Base-by-base conservation (phyloP, 1,140 invertebrate species). In the Asbolus verrucosus region DNA sequence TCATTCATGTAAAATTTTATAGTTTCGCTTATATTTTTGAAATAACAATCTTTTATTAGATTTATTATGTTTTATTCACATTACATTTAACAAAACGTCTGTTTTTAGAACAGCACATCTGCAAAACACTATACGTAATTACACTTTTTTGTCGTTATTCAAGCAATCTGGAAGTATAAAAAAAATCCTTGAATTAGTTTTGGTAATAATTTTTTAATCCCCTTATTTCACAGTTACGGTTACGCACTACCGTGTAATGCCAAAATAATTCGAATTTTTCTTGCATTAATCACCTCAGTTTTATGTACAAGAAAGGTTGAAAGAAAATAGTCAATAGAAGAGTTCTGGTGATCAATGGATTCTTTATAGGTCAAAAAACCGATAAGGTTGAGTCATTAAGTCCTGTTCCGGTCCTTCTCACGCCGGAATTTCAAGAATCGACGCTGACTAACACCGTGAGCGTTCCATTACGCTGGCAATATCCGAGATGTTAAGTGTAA, bases 321-420 rank as follows among this genome's bases (percentile, higher is more conserved):
- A 27, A 3, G 15, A 43, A 43, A 43, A 14, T 16, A 14, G 15
- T 16, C 14, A 1, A 11, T 38, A 27, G 5, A 36, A 36, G 6
- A n/a, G n/a, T n/a, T n/a, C n/a, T n/a, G n/a, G n/a, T 14, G 46
- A 54, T 54, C 46, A 54, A 54, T 54, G 19, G 9, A 54, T 24
- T 30, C 8, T 50, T 54, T 54, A 24, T 54, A 9, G 46, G 46
- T 54, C 46, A 54, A 54, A 54, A 54, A 54, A 54, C 46, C 46
- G 19, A 54, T 54, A 27, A 24, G 21, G 19, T 54, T 54, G 46
- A 62, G 30, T 62, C 59, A 62, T 36, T 39, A 36, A 36, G 19
- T 27, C 36, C 59, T 9, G 30, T 62, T 62, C 59, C 59, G 36
- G 59, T 62, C 2, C 13, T 30, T 6, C 11, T 41, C 30, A 33